Conservation (phyloP, 1,140 invertebrate species). For the Nephila pilipes region DNA sequence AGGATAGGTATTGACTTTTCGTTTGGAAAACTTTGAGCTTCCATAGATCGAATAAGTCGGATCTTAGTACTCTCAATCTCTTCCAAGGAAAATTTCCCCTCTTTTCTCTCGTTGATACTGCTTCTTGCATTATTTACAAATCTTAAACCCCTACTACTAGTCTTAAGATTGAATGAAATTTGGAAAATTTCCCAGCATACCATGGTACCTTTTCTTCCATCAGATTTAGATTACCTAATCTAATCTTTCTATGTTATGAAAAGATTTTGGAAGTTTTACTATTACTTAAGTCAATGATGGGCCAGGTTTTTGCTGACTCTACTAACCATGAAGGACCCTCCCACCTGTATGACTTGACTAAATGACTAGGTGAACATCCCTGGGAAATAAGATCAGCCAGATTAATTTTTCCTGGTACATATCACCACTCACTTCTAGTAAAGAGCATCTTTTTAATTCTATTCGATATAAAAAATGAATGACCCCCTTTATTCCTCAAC, state of each 20-base stretch:
- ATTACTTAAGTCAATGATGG: too few species aligned
- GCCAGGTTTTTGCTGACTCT: too few species aligned
- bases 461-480: not conserved
- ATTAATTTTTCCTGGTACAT: constrained; percentile 31
- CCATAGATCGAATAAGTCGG: too few species aligned
- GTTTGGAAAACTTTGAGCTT: not conserved
- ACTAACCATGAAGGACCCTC: too few species aligned
- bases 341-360: not conserved
- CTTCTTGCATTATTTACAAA: not conserved
- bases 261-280: too few species aligned
- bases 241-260: too few species aligned
- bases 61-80: not conserved
- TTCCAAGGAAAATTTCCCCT: not conserved
- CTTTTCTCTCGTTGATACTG: not conserved
- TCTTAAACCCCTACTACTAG: not conserved
- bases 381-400: not conserved
- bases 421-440: not conserved
- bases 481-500: not conserved
- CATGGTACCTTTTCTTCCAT: too few species aligned
- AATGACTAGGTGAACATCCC: not conserved
- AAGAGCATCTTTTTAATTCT: constrained; percentile 1
- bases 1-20: too few species aligned
- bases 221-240: too few species aligned
- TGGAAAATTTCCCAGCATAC: not conserved
- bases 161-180: not conserved